These are phyloP conservation scores for Clunio marinus DNA, from an alignment of 2,888 invertebrate genomes.

Conservation along the genomic window DNA sequence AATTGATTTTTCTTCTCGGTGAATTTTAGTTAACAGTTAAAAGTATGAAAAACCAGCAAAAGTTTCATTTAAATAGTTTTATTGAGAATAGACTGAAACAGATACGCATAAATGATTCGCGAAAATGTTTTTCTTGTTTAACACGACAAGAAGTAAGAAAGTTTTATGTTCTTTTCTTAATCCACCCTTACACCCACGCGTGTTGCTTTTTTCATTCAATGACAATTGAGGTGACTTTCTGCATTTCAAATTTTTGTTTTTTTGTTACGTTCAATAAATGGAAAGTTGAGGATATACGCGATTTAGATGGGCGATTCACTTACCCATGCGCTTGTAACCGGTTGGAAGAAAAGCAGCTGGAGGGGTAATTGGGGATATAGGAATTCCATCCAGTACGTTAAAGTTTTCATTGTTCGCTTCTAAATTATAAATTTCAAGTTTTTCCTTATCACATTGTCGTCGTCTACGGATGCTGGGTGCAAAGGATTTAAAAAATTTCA, in stretches of 20 bases:
- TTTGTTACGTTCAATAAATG: no score
- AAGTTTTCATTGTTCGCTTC: constrained; percentile 48
- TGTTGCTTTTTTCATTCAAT: background rate
- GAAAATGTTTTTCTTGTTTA: no score
- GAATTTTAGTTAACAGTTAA: constrained; percentile 15
- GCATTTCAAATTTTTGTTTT: no score
- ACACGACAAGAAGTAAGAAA: no score
- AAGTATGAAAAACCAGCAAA: no score
- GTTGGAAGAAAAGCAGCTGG: constrained; percentile 64
- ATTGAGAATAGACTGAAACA: no score
- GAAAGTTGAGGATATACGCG: background rate
- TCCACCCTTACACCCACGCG: background rate
- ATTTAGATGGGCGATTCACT: constrained; percentile 32
- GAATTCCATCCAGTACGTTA: constrained; percentile 54
- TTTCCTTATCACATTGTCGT: constrained; percentile 61
- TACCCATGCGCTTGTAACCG: constrained; percentile 54
- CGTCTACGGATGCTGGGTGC: constrained; percentile 60
- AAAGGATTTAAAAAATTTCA: constrained; percentile 61
- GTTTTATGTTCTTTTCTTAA: background rate
- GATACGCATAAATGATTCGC: no score
- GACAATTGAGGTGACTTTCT: background rate
- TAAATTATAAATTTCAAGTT: constrained; percentile 50
- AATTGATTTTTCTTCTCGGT: constrained; percentile 37
- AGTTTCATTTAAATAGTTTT: no score
- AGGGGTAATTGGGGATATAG: constrained; percentile 60